Conservation (phyloP, 2,888 invertebrate genomes). For the Cheilosia vernalis region DNA sequence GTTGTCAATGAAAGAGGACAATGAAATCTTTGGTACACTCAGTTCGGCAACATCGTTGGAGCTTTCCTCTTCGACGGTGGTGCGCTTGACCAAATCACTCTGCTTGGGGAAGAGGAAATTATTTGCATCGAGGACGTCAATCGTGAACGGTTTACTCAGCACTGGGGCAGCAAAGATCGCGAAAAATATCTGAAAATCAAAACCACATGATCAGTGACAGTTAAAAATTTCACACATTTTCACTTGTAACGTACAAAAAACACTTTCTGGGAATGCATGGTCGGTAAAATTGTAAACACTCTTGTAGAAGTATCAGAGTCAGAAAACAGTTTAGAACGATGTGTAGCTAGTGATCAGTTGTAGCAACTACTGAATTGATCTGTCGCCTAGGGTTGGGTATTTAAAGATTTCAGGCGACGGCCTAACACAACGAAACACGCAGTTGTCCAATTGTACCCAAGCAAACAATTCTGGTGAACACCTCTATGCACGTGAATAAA, state of each 20-base stretch:
- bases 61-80: neutral
- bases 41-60: conserved; percentile 75
- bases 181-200: conserved; percentile 36
- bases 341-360: conserved; percentile 42
- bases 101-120: conserved; percentile 28
- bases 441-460: conserved; percentile 38
- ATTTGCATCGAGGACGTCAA: conserved; percentile 49
- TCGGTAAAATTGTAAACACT: conserved; percentile 2
- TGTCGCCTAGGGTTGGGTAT: conserved; percentile 53
- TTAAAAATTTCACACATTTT: neutral
- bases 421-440: conserved; percentile 50
- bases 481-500: conserved; percentile 14
- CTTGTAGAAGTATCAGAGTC: neutral
- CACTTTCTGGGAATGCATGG: conserved; percentile 44
- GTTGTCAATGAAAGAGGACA: conserved; percentile 80
- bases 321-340: conserved; percentile 7
- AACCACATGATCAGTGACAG: conserved; percentile 34
- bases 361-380: conserved; percentile 58
- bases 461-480: conserved; percentile 47
- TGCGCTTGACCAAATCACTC: conserved; percentile 54
- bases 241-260: conserved; percentile 53
- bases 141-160: conserved; percentile 35
- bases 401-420: conserved; percentile 53
- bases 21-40: conserved; percentile 78
- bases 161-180: conserved; percentile 23